Conservation (phyloP, 2,888 invertebrate genomes). For the Melitaea athalia region DNA sequence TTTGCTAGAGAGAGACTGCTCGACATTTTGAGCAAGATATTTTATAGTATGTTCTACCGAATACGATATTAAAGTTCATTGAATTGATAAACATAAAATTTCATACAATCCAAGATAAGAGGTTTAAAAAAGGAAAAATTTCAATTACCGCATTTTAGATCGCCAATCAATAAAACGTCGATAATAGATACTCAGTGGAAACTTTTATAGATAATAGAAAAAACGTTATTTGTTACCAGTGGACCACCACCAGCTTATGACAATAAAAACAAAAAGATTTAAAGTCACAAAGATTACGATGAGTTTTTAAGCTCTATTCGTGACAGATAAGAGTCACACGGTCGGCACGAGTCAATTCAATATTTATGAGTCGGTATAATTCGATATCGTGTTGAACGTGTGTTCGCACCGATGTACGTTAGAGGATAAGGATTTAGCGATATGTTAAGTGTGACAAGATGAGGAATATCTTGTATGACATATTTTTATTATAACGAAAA, state of each 20-base stretch:
- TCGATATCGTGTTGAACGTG: background rate
- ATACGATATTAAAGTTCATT: too few relatives aligned
- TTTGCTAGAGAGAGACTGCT: too few relatives aligned
- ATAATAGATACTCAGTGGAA: too few relatives aligned
- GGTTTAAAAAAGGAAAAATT: too few relatives aligned
- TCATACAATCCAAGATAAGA: too few relatives aligned
- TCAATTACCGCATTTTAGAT: too few relatives aligned
- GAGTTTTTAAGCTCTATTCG: slow-evolving; percentile 23
- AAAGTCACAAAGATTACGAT: slow-evolving; percentile 11
- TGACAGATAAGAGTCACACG: slow-evolving; percentile 38
- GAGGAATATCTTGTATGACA: background rate
- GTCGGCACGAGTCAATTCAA: slow-evolving; percentile 32
- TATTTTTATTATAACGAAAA: too few relatives aligned
- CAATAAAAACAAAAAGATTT: background rate
- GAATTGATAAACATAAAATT: too few relatives aligned
- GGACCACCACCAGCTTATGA: background rate
- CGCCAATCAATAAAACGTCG: too few relatives aligned
- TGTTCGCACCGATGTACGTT: background rate
- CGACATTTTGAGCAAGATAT: too few relatives aligned
- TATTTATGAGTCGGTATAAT: slow-evolving; percentile 5
- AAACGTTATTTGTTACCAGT: background rate
- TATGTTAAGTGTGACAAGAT: background rate
- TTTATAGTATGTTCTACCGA: too few relatives aligned
- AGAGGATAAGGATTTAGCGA: background rate
- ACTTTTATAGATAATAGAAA: background rate